Percentiles rank a stretch among this genome's conserved stretches.
Evolutionary conservation across 1,140 invertebrate genomes (phyloP).

Genomic region (Acromyrmex echinatior): DNA sequence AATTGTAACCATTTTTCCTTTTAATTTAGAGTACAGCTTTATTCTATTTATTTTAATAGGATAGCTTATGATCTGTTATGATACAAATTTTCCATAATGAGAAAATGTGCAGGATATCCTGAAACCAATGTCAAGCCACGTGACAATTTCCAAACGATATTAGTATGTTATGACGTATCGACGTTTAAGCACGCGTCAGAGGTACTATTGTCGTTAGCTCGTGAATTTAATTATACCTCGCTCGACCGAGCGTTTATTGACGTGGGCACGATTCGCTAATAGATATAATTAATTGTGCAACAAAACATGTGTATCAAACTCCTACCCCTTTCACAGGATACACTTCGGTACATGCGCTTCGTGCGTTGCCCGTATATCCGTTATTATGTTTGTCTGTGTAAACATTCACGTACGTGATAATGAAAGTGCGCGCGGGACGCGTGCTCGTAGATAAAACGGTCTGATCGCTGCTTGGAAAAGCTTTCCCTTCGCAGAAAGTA

Average conservation of each 20-base stretch:
- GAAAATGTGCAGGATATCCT: not conserved
- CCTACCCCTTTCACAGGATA: not conserved
- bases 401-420: not conserved
- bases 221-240: slow-evolving; percentile 72
- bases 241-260: slow-evolving; percentile 62
- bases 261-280: slow-evolving; percentile 66
- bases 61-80: not conserved
- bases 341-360: slow-evolving; percentile 22
- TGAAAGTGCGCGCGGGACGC: not conserved
- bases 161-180: slow-evolving; percentile 58
- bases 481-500: slow-evolving; percentile 22
- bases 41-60: no score
- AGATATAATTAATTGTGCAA: slow-evolving; percentile 75
- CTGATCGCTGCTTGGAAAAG: slow-evolving; percentile 49
- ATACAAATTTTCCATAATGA: slow-evolving; percentile 9
- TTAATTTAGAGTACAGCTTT: no score
- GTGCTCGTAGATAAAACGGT: slow-evolving; percentile 36
- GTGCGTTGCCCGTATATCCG: not conserved
- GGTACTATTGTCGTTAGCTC: slow-evolving; percentile 65
- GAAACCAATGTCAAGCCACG: slow-evolving; percentile 43
- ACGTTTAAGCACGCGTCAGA: slow-evolving; percentile 64
- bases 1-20: no score
- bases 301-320: slow-evolving; percentile 66
- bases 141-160: slow-evolving; percentile 63
- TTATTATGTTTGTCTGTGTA: slow-evolving; percentile 15